Percentiles rank a stretch among this genome's conserved stretches.
phyloP scores from a whole-genome alignment of 2,797 vertebrate genomes.

The Dendrocincla fuliginosa region DNA sequence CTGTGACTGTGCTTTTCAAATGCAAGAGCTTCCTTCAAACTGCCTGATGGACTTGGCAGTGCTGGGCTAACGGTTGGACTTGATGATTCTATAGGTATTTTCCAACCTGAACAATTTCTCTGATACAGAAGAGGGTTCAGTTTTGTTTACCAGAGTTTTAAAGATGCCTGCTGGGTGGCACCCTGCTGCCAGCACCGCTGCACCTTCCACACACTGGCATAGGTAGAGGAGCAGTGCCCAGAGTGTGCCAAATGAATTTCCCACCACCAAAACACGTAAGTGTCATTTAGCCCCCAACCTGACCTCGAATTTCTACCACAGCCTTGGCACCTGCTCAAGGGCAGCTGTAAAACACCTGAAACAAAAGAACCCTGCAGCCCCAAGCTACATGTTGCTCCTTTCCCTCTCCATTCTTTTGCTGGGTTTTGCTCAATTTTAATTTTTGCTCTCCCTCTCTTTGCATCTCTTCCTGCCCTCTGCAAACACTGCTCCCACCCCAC shows the following conservation, averaged over 20 bases:
- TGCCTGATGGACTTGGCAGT: not conserved
- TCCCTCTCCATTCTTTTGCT: not conserved
- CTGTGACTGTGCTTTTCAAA: not conserved
- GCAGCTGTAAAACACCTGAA: not conserved
- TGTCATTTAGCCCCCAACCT: not conserved
- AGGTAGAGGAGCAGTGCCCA: not conserved
- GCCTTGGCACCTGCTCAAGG: not conserved
- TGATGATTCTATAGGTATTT: not conserved
- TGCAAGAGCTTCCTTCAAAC: not conserved
- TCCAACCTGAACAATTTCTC: not conserved
- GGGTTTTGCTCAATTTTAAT: not conserved
- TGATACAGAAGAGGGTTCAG: not conserved
- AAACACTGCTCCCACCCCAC: not conserved
- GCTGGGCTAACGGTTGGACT: not conserved
- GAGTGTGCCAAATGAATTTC: not conserved
- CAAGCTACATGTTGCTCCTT: accelerated
- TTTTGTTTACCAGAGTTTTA: not conserved
- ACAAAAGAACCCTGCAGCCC: not conserved
- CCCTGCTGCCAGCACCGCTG: not conserved
- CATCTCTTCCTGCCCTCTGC: not conserved
- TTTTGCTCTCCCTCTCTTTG: not conserved
- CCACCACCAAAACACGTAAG: not conserved
- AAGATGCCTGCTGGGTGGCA: not conserved
- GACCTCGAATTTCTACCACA: not conserved
- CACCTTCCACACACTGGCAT: accelerated